Base-by-base conservation (phyloP, 2,797 vertebrate genomes). In the Clarias fuscus region DNA sequence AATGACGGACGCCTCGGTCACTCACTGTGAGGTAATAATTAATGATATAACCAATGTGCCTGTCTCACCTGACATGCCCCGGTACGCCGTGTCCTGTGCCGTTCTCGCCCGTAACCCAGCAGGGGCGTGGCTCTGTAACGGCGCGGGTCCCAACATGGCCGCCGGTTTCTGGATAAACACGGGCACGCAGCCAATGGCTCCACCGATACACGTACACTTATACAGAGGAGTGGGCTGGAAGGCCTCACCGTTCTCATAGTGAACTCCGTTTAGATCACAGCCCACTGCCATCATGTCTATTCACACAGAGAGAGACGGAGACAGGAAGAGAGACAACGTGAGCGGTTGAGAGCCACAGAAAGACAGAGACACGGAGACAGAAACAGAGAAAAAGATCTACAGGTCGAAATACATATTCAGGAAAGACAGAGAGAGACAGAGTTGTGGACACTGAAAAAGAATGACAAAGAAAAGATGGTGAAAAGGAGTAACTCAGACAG, bases 241-340 rank as follows among this genome's bases (percentile, higher is more conserved):
- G 15, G 93, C 93, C 89, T 99, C 95, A 22, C 98, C 98, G 0
- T 99, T 99, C 84, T 94, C 94, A 86, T 98, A 99, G 90, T 97
- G 95, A 56, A 92, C 89, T 30, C 97, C 95, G 79, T 96, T 98
- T 89, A 98, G 92, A 90, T 98, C 97, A 85, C 98, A 99, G 88
- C 98, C 98, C 88, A 99, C 96, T 17, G 96, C 98, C 93, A 97
- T 91, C 91, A 98, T 93, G 91, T 98, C 98, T 99, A 93, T 17
- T 20, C 58, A 65, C 10, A 37, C 1, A 37, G 17, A 40, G 20
- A 17, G 11, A 11, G 8, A 13, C 10, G 3, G 24, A 27, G 24
- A 17, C 20, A 22, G 10, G 33, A 24, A 22, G 11, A 10, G 10
- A 0, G 14, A 24, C 33, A 33, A 33, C 33, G 33, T 33, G 33